phyloP scores from a whole-genome alignment of 2,113 vertebrate species.

The Upupa epops region DNA sequence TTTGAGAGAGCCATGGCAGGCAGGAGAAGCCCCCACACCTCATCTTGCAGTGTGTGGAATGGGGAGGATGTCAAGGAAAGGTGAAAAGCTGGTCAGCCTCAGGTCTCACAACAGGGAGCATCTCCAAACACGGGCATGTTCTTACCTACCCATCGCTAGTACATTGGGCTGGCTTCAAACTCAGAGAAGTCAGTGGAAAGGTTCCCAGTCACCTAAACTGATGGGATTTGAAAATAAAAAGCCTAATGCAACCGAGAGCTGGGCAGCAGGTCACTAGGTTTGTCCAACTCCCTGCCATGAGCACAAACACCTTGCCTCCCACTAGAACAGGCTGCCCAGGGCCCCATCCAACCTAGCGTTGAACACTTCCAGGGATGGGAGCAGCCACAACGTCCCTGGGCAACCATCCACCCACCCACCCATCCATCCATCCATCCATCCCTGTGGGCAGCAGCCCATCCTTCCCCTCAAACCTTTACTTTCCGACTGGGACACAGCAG shows the following conservation, averaged over 20 bases:
- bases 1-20: not conserved
- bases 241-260: not conserved
- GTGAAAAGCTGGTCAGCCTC: not conserved
- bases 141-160: not conserved
- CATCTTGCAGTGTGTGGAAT: rapidly evolving
- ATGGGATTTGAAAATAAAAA: not conserved
- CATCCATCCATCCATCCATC: not conserved
- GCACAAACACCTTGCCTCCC: too few species aligned
- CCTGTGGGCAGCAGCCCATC: not conserved
- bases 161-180: not conserved
- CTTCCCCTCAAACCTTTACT: not conserved
- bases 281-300: not conserved
- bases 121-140: not conserved
- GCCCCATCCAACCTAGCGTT: too few species aligned
- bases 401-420: too few species aligned
- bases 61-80: not conserved
- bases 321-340: too few species aligned
- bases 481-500: rapidly evolving
- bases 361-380: too few species aligned
- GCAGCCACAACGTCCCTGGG: too few species aligned
- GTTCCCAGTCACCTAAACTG: not conserved
- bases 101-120: not conserved
- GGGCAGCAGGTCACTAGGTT: not conserved
- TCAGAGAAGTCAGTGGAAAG: not conserved
- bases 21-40: not conserved